A percentile compares a stretch with the other conserved stretches of the same genome.
phyloP scores from a whole-genome alignment of 2,888 invertebrate species.

The Mesochorus sp. region DNA sequence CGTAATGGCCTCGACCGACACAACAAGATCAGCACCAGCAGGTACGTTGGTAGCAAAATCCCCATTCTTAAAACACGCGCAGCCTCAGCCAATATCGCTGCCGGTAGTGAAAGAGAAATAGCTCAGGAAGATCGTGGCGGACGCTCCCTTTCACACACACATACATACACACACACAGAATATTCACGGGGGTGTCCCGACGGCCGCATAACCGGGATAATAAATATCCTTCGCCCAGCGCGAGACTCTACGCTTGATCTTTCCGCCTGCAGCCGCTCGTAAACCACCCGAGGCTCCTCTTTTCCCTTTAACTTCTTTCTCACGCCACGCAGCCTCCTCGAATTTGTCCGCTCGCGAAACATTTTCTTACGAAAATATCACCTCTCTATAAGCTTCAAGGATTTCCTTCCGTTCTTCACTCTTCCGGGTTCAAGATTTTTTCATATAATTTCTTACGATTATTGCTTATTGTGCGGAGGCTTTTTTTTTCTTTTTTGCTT shows the following conservation, averaged over 20 bases:
- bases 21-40: too few species aligned
- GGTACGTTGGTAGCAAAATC: too few species aligned
- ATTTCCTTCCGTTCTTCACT: too few species aligned
- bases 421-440: too few species aligned
- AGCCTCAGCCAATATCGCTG: conserved; percentile 1
- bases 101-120: conserved; percentile 18
- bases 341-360: conserved; percentile 69
- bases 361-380: conserved; percentile 47
- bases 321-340: conserved; percentile 69
- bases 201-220: conserved; percentile 70
- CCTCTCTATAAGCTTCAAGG: too few species aligned
- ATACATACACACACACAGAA: conserved; percentile 52
- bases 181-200: conserved; percentile 57
- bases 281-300: conserved; percentile 64
- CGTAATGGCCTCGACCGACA: too few species aligned
- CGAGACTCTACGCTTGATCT: conserved; percentile 76
- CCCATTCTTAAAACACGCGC: background rate
- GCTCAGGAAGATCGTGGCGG: background rate
- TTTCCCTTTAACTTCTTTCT: background rate
- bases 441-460: too few species aligned
- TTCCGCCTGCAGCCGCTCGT: conserved; percentile 74
- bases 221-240: conserved; percentile 76
- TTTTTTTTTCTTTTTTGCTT: too few species aligned
- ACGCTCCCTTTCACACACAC: conserved; percentile 26
- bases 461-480: too few species aligned